A percentile compares a stretch with the other conserved stretches of the same genome.
Conservation (phyloP, 2,888 invertebrate genomes). For the Apamea sordens region DNA sequence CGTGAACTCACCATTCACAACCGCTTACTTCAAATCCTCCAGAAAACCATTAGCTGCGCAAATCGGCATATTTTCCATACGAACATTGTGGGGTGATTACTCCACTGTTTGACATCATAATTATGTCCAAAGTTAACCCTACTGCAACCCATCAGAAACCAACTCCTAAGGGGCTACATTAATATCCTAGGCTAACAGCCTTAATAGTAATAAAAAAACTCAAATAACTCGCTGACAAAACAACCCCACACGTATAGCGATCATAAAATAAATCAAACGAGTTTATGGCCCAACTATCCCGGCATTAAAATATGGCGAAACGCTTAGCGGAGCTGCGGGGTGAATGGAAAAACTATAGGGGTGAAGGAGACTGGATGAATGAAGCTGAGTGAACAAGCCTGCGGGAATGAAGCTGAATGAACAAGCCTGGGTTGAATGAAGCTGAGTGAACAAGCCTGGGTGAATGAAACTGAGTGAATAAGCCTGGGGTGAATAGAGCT, state of each 20-base stretch:
- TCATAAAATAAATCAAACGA: constrained; percentile 89
- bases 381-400: background rate
- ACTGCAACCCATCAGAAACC: background rate
- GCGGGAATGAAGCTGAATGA: background rate
- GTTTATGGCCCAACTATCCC: constrained; percentile 87
- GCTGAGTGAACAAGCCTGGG: background rate
- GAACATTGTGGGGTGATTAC: background rate
- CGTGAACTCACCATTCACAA: background rate
- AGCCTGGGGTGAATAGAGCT: constrained; percentile 6
- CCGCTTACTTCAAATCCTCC: background rate
- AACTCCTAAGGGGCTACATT: background rate
- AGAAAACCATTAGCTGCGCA: background rate
- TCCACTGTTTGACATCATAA: background rate
- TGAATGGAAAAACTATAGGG: constrained; percentile 71
- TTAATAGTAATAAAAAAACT: constrained; percentile 3
- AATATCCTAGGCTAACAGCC: background rate
- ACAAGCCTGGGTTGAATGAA: background rate
- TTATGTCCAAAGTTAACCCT: background rate
- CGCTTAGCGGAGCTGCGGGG: constrained; percentile 78
- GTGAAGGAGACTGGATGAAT: constrained; percentile 31
- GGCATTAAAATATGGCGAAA: constrained; percentile 88
- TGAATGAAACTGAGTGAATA: background rate
- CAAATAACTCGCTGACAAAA: constrained; percentile 67
- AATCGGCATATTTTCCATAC: background rate
- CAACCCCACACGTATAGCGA: constrained; percentile 72